Base-by-base conservation (phyloP, 2,113 vertebrate species). In the Bubo blakistoni region DNA sequence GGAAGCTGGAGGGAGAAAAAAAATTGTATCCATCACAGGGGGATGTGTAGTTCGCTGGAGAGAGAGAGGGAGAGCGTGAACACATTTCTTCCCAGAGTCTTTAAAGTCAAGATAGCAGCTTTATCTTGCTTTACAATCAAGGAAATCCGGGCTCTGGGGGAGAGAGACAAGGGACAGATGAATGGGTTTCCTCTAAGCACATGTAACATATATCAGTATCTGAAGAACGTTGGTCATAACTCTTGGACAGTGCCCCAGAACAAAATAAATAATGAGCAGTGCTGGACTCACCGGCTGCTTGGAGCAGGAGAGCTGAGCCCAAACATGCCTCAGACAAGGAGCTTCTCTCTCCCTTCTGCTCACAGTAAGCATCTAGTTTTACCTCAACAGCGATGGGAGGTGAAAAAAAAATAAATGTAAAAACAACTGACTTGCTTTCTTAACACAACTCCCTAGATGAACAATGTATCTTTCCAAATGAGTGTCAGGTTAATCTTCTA, bases 131-230 rank as follows among this genome's bases (percentile, higher is more conserved):
- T 96, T 91, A 86, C 40, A 84, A 91, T 92, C 88, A 96, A 88
- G 96, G 94, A 95, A 97, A 96, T 93, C 87, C 80, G 63, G 81
- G 84, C 95, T 97, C 83, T 83, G 90, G 93, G 90, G 81, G 69
- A 95, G 92, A 94, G 69, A 95, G 91, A 89, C 73, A 94, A 78
- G 87, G 88, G 55, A 61, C 94, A 92, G 92, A 97, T 92, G 91
- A 97, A 95, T 95, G 94, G 44, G 78, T 96, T 98, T 97, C 94
- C 86, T 94, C 94, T 96, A 97, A 97, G 73, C 81, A 90, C 90
- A 78, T 86, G 81, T 91, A 97, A 94, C 67, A 91, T 97, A 96
- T 97, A 97, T 96, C 96, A 96, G 94, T 49, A 93, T 92, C 94
- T 91, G 88, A 95, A 95, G 92, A 98, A 95, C 96, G 47, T 69